Evolutionary conservation across 1,140 invertebrate genomes (phyloP).

Genomic region (Colletes latitarsis): DNA sequence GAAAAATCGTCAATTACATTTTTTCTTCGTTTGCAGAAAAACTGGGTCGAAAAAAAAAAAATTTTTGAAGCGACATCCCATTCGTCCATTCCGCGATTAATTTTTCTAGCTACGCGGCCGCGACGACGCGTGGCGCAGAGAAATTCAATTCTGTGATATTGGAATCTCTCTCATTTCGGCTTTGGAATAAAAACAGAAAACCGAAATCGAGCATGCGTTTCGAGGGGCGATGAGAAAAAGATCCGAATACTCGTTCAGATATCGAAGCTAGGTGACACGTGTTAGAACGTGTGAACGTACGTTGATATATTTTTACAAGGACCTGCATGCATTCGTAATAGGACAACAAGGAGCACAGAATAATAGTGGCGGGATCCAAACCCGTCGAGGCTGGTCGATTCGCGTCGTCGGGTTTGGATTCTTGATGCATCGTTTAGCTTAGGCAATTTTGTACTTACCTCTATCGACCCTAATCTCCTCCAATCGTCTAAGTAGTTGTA

Average conservation of each 20-base stretch:
- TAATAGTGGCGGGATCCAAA: conserved; percentile 20
- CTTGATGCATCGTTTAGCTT: conserved; percentile 62
- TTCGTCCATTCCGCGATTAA: conserved; percentile 34
- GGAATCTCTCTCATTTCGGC: conserved; percentile 65
- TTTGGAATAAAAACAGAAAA: conserved; percentile 16
- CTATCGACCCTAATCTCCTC: conserved; percentile 50
- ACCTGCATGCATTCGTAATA: conserved; percentile 29
- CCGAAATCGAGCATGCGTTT: conserved; percentile 15
- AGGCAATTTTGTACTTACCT: conserved; percentile 78
- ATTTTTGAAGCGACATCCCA: neutral
- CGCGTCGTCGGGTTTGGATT: conserved; percentile 19
- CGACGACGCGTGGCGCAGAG: conserved; percentile 38
- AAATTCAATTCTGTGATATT: conserved; percentile 68
- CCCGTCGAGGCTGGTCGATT: neutral
- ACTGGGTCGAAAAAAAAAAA: neutral
- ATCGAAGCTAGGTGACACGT: conserved; percentile 18
- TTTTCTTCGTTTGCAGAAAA: neutral
- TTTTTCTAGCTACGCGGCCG: conserved; percentile 32
- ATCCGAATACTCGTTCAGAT: conserved; percentile 27
- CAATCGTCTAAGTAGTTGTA: conserved; percentile 49
- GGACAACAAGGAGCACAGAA: neutral
- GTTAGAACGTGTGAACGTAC: conserved; percentile 1
- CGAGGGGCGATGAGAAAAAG: neutral
- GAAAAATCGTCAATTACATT: conserved; percentile 57
- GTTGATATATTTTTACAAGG: conserved; percentile 57